Conservation (phyloP, 2,797 vertebrate species). For the Gymnoscopelus braueri region DNA sequence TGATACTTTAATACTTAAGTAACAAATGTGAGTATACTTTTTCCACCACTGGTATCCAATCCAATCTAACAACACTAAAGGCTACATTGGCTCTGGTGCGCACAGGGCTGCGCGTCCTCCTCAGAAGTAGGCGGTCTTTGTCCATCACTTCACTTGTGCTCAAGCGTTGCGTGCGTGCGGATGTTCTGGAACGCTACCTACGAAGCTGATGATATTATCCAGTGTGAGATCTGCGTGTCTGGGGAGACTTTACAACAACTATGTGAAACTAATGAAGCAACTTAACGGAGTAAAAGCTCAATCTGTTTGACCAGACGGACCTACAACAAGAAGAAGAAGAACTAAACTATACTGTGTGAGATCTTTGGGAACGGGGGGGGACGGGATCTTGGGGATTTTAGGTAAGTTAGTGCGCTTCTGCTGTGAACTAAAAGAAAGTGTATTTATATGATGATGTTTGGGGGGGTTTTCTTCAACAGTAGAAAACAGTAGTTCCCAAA, state of each 20-base stretch:
- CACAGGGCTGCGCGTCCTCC: neutral
- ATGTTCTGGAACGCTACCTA: neutral
- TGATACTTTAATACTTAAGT: too few species aligned
- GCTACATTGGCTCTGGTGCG: neutral
- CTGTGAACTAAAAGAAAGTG: conserved; percentile 26
- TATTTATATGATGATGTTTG: neutral
- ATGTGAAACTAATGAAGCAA: conserved; percentile 53
- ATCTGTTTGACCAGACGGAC: neutral
- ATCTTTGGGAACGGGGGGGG: conserved; percentile 19
- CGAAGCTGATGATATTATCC: neutral
- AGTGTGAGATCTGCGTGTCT: neutral
- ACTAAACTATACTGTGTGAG: neutral
- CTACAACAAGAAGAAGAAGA: neutral
- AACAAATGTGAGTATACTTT: too few species aligned
- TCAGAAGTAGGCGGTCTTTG: conserved; percentile 54
- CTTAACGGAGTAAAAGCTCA: conserved; percentile 25
- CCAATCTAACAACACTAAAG: too few species aligned
- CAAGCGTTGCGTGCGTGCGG: conserved; percentile 12
- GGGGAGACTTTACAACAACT: conserved; percentile 33
- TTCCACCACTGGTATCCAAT: too few species aligned
- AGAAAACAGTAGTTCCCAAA: too few species aligned
- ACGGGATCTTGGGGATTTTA: conserved; percentile 32
- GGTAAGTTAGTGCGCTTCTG: conserved; percentile 47
- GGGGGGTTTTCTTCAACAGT: too few species aligned
- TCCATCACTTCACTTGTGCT: conserved; percentile 13